phyloP scores from a whole-genome alignment of 2,888 invertebrate genomes.

The Merodon equestris region DNA sequence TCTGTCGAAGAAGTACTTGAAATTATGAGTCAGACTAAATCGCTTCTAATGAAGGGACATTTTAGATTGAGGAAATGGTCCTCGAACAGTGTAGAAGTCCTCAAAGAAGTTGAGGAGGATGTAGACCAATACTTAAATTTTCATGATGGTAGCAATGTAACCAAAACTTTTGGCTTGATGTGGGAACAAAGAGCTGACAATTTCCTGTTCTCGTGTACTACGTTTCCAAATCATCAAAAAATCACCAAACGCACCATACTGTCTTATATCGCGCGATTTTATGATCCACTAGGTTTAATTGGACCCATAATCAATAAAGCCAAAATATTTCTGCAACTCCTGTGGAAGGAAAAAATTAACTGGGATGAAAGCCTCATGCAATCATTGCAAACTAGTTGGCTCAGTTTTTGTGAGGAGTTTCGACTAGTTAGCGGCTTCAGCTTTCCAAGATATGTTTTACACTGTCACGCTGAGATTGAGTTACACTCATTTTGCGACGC shows the following conservation, averaged over 20 bases:
- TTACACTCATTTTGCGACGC: slow-evolving; percentile 55
- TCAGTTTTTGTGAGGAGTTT: slow-evolving; percentile 1
- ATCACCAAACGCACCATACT: slow-evolving; percentile 51
- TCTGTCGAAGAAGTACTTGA: too few species aligned
- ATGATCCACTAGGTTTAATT: slow-evolving; percentile 77
- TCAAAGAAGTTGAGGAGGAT: slow-evolving; percentile 49
- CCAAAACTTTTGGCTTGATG: slow-evolving; percentile 54
- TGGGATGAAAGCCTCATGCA: slow-evolving; percentile 60
- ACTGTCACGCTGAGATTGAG: slow-evolving; percentile 15
- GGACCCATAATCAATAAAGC: slow-evolving; percentile 48
- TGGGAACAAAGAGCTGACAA: slow-evolving; percentile 46
- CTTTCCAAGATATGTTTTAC: slow-evolving; percentile 34
- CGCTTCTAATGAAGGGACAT: too few species aligned
- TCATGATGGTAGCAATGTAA: slow-evolving; percentile 53
- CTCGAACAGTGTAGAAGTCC: neutral
- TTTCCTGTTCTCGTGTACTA: slow-evolving; percentile 36
- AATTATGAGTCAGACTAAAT: too few species aligned
- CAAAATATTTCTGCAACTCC: slow-evolving; percentile 61
- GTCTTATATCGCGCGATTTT: slow-evolving; percentile 47
- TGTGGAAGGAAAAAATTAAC: slow-evolving; percentile 58
- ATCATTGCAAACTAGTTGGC: slow-evolving; percentile 17
- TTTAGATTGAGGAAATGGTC: slow-evolving; percentile 13
- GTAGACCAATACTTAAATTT: slow-evolving; percentile 48
- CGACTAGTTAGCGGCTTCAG: slow-evolving; percentile 29
- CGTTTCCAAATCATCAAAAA: slow-evolving; percentile 1